phyloP scores from a whole-genome alignment of 2,888 invertebrate genomes.

The Xestia c-nigrum region DNA sequence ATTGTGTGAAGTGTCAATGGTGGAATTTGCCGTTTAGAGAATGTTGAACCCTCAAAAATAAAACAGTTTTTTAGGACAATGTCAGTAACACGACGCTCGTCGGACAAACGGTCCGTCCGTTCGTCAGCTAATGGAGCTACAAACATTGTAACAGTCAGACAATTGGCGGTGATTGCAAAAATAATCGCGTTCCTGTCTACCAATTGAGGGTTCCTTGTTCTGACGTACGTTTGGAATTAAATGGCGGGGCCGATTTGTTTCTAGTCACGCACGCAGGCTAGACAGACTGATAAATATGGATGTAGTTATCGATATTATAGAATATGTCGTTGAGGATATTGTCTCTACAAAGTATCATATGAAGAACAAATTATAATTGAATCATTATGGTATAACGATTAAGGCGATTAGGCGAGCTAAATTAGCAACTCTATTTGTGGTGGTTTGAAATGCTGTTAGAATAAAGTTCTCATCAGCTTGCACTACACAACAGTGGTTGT shows the following conservation, averaged over 20 bases:
- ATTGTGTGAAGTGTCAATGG: background rate
- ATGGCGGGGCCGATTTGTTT: conserved; percentile 29
- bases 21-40: background rate
- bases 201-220: conserved; percentile 76
- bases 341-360: conserved; percentile 5
- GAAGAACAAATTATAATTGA: background rate
- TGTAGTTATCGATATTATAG: conserved; percentile 17
- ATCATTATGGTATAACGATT: background rate
- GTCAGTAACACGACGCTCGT: conserved; percentile 54
- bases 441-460: too few relatives aligned
- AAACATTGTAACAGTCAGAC: conserved; percentile 67
- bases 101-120: background rate
- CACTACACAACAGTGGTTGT: too few relatives aligned
- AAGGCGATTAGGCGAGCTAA: too few relatives aligned
- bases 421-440: too few relatives aligned
- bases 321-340: conserved; percentile 14
- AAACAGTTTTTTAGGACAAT: conserved; percentile 67
- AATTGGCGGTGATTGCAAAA: conserved; percentile 86
- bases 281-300: conserved; percentile 35
- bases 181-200: conserved; percentile 79
- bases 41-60: background rate
- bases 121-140: conserved; percentile 51
- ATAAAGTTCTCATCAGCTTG: too few relatives aligned
- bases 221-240: conserved; percentile 64
- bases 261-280: conserved; percentile 43